These are phyloP conservation scores for Marronus borbonicus DNA, from an alignment of 2,888 invertebrate species.

Conservation along the genomic window DNA sequence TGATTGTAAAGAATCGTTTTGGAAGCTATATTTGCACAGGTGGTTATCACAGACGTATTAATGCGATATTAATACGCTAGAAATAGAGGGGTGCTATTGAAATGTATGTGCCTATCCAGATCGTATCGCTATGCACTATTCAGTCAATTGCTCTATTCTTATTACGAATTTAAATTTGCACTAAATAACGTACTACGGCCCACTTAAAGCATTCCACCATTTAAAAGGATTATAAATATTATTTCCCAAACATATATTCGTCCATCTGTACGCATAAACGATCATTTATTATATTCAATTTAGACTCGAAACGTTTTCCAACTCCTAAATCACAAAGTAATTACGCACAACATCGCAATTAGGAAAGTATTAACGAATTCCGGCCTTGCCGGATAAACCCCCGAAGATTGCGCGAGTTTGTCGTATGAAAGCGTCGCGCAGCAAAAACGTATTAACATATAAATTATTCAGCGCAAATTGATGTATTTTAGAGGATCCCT, in stretches of 20 bases:
- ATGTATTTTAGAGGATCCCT: conserved; percentile 3
- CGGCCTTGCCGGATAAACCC: not conserved
- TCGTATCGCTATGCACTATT: no score
- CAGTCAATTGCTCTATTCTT: no score
- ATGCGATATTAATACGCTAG: no score
- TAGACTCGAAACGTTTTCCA: not conserved
- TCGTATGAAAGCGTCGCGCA: not conserved
- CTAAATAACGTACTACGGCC: no score
- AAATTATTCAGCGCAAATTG: conserved; percentile 25
- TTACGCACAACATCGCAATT: conserved; percentile 16
- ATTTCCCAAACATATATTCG: not conserved
- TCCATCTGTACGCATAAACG: not conserved
- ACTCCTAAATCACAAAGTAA: conserved; percentile 17
- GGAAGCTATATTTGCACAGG: no score
- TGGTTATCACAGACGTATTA: no score
- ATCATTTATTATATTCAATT: conserved; percentile 17
- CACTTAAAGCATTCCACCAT: no score
- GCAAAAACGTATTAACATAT: conserved; percentile 28
- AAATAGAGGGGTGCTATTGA: no score
- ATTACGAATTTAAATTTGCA: no score
- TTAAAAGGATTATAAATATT: no score
- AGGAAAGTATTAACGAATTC: conserved; percentile 19
- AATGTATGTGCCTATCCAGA: no score
- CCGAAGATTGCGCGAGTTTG: not conserved
- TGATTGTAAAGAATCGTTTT: no score